Percentiles rank a stretch among this genome's conserved stretches.
Evolutionary conservation across 2,113 vertebrate genomes (phyloP).

Genomic region (Carollia perspicillata): DNA sequence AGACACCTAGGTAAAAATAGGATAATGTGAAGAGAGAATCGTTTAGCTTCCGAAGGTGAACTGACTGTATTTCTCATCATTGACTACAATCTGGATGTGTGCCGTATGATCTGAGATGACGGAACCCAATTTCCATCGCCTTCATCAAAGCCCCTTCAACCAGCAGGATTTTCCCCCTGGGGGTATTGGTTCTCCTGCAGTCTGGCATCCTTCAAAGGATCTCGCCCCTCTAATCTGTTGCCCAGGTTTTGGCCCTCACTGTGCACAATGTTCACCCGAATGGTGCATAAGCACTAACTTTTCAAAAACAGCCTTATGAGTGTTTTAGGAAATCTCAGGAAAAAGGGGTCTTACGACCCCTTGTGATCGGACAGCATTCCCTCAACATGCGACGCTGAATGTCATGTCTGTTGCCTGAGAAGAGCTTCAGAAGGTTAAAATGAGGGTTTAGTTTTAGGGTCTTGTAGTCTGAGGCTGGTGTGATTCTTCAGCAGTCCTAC

Average conservation of each 20-base stretch:
- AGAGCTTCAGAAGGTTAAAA: not conserved
- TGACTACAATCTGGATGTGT: not conserved
- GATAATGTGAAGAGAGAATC: not conserved
- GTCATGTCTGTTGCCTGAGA: not conserved
- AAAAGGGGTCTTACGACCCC: not conserved
- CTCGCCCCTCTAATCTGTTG: not conserved
- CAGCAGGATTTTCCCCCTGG: not conserved
- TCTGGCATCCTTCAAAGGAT: not conserved
- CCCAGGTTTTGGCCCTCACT: not conserved
- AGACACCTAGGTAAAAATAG: not conserved
- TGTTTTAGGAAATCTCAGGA: not conserved
- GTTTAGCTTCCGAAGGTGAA: not conserved
- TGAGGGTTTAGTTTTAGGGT: conserved; percentile 18
- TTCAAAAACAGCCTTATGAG: not conserved
- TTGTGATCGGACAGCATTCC: not conserved
- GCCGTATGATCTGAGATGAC: not conserved
- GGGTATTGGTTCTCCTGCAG: not conserved
- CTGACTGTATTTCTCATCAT: not conserved
- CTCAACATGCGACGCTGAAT: not conserved
- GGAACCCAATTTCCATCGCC: not conserved
- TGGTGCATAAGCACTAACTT: not conserved
- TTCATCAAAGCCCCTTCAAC: not conserved
- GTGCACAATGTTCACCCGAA: not conserved
- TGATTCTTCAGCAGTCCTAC: not conserved
- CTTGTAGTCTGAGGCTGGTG: not conserved